A percentile compares a stretch with the other conserved stretches of the same genome.
These are phyloP conservation scores for Clarias magur DNA, from an alignment of 2,113 vertebrate genomes.

Conservation along the genomic window DNA sequence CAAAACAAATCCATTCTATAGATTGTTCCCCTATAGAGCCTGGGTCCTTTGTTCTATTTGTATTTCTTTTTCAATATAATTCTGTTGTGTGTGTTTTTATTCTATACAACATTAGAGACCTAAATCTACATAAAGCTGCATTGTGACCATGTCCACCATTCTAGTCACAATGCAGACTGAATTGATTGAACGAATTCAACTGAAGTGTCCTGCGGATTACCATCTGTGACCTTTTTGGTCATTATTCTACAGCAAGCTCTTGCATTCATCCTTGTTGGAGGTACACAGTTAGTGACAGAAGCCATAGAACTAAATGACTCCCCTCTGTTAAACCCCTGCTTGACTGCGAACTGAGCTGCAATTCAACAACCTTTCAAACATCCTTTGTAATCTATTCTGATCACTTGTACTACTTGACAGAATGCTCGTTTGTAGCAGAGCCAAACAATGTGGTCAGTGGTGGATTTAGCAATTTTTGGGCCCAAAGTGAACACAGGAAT, in stretches of 20 bases:
- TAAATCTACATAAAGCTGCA: background rate
- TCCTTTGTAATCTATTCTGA: slow-evolving; percentile 1
- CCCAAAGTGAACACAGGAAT: too few relatives aligned
- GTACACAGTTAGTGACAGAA: background rate
- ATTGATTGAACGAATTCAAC: background rate
- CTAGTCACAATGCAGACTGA: background rate
- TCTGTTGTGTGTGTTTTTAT: too few relatives aligned
- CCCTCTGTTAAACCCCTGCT: background rate
- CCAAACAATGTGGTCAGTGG: background rate
- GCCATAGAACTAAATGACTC: background rate
- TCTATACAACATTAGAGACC: too few relatives aligned
- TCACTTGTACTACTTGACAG: background rate
- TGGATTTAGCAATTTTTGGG: too few relatives aligned
- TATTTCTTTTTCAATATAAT: too few relatives aligned
- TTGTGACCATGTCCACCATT: background rate
- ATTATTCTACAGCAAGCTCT: background rate
- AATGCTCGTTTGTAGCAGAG: background rate
- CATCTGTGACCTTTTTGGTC: background rate
- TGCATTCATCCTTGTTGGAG: background rate
- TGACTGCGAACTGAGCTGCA: background rate
- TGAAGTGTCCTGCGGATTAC: background rate
- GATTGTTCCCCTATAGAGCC: too few relatives aligned
- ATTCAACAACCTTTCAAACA: background rate
- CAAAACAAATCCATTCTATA: too few relatives aligned
- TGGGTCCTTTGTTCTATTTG: too few relatives aligned